Evolutionary conservation across 2,888 invertebrate species (phyloP).

Genomic region (Drosophila melanosoma): DNA sequence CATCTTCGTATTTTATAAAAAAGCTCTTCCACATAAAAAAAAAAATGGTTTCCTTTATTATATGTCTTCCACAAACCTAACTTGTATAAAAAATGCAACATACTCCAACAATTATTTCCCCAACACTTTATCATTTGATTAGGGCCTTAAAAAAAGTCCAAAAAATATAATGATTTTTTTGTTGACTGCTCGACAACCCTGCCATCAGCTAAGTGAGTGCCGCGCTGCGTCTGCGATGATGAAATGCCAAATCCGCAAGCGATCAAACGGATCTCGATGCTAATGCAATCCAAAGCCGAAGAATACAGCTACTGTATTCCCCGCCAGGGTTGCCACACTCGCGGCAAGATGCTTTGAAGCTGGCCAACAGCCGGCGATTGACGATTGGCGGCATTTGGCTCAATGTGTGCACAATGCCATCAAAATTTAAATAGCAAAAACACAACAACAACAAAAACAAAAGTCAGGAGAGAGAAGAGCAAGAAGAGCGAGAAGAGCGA

Average conservation of each 20-base stretch:
- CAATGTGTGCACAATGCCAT: slow-evolving; percentile 77
- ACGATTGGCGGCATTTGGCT: slow-evolving; percentile 50
- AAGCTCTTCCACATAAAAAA: no score
- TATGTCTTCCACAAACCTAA: no score
- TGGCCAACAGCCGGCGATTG: slow-evolving; percentile 46
- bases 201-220: slow-evolving; percentile 8
- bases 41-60: no score
- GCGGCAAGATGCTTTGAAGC: slow-evolving; percentile 59
- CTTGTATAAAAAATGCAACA: fast-evolving
- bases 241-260: slow-evolving; percentile 66
- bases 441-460: slow-evolving; percentile 11
- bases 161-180: not conserved
- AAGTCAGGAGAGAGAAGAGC: not conserved
- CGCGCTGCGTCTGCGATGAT: slow-evolving; percentile 44
- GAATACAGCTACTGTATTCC: slow-evolving; percentile 70
- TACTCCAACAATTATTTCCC: no score
- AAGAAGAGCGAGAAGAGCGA: not conserved
- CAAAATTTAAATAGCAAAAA: slow-evolving; percentile 79
- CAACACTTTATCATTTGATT: no score
- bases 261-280: slow-evolving; percentile 68
- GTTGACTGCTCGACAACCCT: slow-evolving; percentile 55
- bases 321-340: slow-evolving; percentile 38
- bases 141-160: not conserved
- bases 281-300: slow-evolving; percentile 52
- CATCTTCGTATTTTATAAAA: no score